Evolutionary conservation across 2,888 invertebrate genomes (phyloP), one percentile per base, ranked within the genome.

Genomic region (Nebria salina): DNA sequence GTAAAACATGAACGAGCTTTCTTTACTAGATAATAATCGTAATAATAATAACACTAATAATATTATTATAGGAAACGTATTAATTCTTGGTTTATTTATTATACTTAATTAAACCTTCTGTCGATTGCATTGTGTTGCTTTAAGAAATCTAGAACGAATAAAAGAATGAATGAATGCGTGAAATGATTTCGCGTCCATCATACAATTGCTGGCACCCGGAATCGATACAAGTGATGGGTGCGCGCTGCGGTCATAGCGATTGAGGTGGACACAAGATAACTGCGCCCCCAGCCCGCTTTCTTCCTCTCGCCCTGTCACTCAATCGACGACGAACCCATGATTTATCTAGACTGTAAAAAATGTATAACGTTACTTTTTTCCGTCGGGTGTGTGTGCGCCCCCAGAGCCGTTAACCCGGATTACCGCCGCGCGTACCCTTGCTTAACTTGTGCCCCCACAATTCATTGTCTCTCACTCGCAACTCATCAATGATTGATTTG

Each of bases 311-410:
- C 54, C 7, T 54, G 54, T 54, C 54, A 54, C 54, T 54, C 54
- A 54, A 54, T 54, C 54, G 54, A 54, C 54, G 54, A 54, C 54
- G 54, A 54, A 54, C 54, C 54, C 54, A 54, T 54, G 54, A 54
- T 54, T 54, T 54, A 54, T 54, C 54, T 54, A 13, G 2, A 54
- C 54, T 54, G 54, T 54, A 54, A 54, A 54, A 54, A 54, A 54
- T 54, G 4, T 54, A 54, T 54, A 54, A 54, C 54, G 54, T 54
- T 54, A 6, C 11, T 54, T 54, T 54, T 54, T 54, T 54, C 11
- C 54, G 8, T 8, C 54, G 54, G 54, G 6, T 54, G 54, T 54
- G 54, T 54, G 7, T 7, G 54, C 13, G 54, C 13, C 54, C 54
- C 54, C 54, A 8, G 54, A 54, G 54, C 54, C 54, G 54, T 54